phyloP scores from a whole-genome alignment of 1,140 invertebrate species.

The Papilio dardanus region DNA sequence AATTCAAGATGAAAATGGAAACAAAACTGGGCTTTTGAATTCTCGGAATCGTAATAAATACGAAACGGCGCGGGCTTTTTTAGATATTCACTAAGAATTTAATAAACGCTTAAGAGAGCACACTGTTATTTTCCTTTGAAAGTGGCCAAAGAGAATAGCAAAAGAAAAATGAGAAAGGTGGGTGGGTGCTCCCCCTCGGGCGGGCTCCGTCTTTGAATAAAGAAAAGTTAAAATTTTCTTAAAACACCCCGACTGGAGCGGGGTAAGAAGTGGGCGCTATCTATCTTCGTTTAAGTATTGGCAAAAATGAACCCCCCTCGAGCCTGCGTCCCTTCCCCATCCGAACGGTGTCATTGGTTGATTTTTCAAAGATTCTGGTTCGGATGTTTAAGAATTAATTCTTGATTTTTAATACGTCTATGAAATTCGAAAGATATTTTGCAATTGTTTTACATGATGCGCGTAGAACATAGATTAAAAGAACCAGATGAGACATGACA shows the following conservation, averaged over 20 bases:
- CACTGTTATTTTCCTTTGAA: constrained; percentile 73
- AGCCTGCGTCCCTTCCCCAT: constrained; percentile 54
- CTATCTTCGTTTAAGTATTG: constrained; percentile 79
- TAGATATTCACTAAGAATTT: constrained; percentile 75
- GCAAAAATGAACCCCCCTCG: constrained; percentile 70
- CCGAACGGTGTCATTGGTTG: constrained; percentile 58
- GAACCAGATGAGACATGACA: no score
- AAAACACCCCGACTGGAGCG: constrained; percentile 51
- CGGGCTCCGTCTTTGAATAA: constrained; percentile 66
- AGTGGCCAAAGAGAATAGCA: constrained; percentile 73
- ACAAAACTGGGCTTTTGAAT: constrained; percentile 40
- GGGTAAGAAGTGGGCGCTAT: constrained; percentile 62
- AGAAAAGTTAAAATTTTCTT: constrained; percentile 82
- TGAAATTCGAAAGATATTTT: neutral
- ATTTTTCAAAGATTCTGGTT: constrained; percentile 51
- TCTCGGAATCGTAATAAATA: constrained; percentile 54
- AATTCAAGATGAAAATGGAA: constrained; percentile 43
- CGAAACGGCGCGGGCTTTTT: constrained; percentile 54
- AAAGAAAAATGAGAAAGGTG: constrained; percentile 65
- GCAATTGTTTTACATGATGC: neutral
- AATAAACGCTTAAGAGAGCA: constrained; percentile 72
- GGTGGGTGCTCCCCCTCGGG: constrained; percentile 47
- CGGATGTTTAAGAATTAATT: constrained; percentile 4
- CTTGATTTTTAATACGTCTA: constrained; percentile 13
- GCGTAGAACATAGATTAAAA: no score